These are phyloP conservation scores for Gryon sp. DNA, from an alignment of 1,140 invertebrate species.

Conservation along the genomic window DNA sequence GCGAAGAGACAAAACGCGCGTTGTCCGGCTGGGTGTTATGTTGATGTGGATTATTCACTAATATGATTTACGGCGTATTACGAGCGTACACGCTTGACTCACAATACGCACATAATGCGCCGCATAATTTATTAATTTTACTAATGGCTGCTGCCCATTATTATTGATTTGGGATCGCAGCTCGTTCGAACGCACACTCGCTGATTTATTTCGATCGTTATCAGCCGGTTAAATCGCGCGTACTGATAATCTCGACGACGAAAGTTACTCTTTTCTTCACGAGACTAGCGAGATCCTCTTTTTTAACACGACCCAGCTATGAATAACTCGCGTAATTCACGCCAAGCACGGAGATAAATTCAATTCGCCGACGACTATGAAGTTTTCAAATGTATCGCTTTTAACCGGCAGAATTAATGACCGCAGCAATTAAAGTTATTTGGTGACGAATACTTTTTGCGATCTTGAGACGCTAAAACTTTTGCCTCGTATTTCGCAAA, in stretches of 20 bases:
- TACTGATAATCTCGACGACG: slow-evolving; percentile 61
- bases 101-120: slow-evolving; percentile 80
- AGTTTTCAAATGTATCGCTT: slow-evolving; percentile 47
- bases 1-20: slow-evolving; percentile 64
- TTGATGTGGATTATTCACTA: slow-evolving; percentile 80
- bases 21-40: slow-evolving; percentile 59
- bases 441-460: slow-evolving; percentile 31
- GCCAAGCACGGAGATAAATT: slow-evolving; percentile 26
- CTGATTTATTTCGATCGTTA: slow-evolving; percentile 70
- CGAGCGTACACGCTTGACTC: slow-evolving; percentile 70
- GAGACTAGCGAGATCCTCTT: slow-evolving; percentile 9
- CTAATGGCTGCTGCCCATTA: slow-evolving; percentile 80
- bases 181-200: slow-evolving; percentile 73
- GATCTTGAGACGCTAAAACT: background rate
- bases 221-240: slow-evolving; percentile 68
- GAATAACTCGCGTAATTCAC: slow-evolving; percentile 54
- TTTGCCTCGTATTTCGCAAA: slow-evolving; percentile 1
- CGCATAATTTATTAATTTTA: slow-evolving; percentile 81
- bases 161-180: slow-evolving; percentile 79
- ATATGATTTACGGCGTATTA: slow-evolving; percentile 80
- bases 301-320: slow-evolving; percentile 46
- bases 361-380: slow-evolving; percentile 31
- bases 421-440: slow-evolving; percentile 44
- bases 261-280: slow-evolving; percentile 43
- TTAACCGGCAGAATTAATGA: slow-evolving; percentile 35